Evolutionary conservation across 2,888 invertebrate species (phyloP), one percentile per base, ranked within the genome.

Genomic region (Maniola hyperantus): DNA sequence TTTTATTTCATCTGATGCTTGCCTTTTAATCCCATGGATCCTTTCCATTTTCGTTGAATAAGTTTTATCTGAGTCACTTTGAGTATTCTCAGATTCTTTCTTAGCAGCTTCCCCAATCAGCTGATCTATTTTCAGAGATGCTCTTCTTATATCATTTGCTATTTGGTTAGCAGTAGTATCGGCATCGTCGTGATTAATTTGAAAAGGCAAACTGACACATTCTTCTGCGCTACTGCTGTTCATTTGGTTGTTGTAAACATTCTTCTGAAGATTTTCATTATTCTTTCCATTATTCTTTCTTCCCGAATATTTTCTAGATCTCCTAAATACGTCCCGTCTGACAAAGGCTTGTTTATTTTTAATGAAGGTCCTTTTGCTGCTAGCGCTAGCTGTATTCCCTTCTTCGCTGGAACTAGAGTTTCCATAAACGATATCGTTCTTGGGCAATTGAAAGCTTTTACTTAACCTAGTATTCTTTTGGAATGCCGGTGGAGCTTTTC

Each of bases 291-390:
- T 89, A 70, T 85, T 91, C 73, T 91, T 92, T 69, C 92, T 85
- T 59, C 92, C 90, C 0, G 92, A 92, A 77, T 91, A 93, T 73
- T 93, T 93, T 71, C 92, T 86, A 10, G 93, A 93, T 70, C 93
- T 83, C 72, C 93, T 85, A 68, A 92, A 92, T 4, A 93, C 92
- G 66, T 93, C 93, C 77, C 92, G 81, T 70, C 93, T 81, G 0
- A 90, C 87, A 71, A 93, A 93, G 4, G 89, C 93, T 76, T 94
- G 92, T 77, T 94, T 94, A 67, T 93, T 93, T 82, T 94, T 94
- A 58, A 94, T 93, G 70, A 93, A 94, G 34, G 94, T 93, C 59
- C 94, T 90, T 70, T 92, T 92, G 75, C 83, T 85, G 50, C 85
- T 79, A 36, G 80, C 79, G 72, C 83, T 92, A 55, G 78, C 84